A percentile compares a stretch with the other conserved stretches of the same genome.
phyloP scores from a whole-genome alignment of 2,797 vertebrate genomes.

The Decapterus maruadsi region DNA sequence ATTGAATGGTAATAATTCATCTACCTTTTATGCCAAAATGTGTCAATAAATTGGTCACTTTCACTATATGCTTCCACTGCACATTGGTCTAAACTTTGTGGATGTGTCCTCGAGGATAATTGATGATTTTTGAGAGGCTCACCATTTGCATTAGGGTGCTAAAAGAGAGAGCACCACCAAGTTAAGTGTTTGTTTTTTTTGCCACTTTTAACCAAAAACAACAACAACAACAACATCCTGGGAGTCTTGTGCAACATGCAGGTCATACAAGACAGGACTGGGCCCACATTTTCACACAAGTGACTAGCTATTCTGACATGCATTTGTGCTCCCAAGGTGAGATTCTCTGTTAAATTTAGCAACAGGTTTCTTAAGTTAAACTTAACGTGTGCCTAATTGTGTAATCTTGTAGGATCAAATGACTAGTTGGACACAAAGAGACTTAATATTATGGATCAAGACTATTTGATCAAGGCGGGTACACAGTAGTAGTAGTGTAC shows the following conservation, averaged over 20 bases:
- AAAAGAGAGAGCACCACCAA: no score
- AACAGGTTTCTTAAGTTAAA: neutral
- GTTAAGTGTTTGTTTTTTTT: no score
- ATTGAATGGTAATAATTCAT: no score
- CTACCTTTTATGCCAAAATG: no score
- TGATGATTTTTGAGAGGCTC: no score
- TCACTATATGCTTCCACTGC: no score
- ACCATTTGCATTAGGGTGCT: no score
- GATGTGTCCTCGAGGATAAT: no score
- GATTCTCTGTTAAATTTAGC: neutral
- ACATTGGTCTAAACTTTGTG: no score
- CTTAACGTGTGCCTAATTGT: neutral
- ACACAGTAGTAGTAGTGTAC: conserved; percentile 12
- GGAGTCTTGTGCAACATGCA: neutral
- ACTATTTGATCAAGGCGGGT: conserved; percentile 40
- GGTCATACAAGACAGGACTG: neutral
- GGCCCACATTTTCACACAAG: neutral
- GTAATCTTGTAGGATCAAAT: neutral
- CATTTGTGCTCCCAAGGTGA: neutral
- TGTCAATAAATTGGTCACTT: no score
- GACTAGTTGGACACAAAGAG: neutral
- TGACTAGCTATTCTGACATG: neutral
- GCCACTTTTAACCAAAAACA: no score
- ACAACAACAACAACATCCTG: no score
- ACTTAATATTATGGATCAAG: neutral